Evolutionary conservation across 2,113 vertebrate species (phyloP).

Genomic region (Athene cunicularia): DNA sequence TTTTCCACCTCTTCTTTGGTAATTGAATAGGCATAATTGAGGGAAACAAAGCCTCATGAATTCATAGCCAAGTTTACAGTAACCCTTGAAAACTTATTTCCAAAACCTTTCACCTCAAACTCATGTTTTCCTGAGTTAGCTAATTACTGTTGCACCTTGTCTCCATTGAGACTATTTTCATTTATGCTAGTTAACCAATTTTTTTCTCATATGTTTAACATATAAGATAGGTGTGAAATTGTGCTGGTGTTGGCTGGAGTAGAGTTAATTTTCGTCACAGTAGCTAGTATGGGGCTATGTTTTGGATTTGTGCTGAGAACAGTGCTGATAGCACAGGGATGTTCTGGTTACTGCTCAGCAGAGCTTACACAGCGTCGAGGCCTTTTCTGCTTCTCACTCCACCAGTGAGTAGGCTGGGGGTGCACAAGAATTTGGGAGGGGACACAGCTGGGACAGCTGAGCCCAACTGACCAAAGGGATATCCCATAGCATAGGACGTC

Average conservation of each 20-base stretch:
- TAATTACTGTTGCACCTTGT: not conserved
- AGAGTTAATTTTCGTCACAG: not conserved
- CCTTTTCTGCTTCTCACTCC: not conserved
- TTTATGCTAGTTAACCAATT: not conserved
- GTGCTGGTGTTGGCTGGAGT: not conserved
- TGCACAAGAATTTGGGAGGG: not conserved
- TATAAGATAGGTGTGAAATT: not conserved
- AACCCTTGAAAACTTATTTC: not conserved
- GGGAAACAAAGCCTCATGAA: not conserved
- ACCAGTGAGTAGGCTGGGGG: not conserved
- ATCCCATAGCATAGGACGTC: not conserved
- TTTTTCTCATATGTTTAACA: not conserved
- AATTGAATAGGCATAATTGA: not conserved
- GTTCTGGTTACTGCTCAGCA: not conserved
- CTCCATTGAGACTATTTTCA: not conserved
- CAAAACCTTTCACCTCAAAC: not conserved
- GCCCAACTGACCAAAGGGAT: not conserved
- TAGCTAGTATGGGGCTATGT: fast-evolving
- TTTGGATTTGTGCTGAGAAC: not conserved
- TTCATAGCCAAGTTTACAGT: not conserved
- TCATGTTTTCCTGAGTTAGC: not conserved
- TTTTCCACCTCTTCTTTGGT: not conserved
- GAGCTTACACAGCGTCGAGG: not conserved
- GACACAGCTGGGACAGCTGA: not conserved
- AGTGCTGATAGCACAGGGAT: too few species aligned